Evolutionary conservation across 2,888 invertebrate genomes (phyloP), one percentile per base, ranked within the genome.

Genomic region (Sphaerophoria rueppellii): DNA sequence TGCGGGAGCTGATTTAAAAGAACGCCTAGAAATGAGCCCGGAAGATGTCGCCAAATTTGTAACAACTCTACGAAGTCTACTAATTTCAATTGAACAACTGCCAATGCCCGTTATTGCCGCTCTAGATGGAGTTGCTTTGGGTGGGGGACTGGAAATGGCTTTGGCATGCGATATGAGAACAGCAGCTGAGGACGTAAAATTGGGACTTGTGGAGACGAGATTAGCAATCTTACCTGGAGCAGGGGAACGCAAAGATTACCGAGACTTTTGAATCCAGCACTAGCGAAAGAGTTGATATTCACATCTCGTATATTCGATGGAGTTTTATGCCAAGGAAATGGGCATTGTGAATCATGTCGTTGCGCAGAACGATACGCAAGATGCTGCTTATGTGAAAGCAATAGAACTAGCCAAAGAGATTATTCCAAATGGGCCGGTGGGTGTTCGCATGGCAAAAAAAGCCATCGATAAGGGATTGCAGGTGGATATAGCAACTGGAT

Each of bases 221-320:
- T 79, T 91, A 92, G 98, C 91, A 14, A 89, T 93, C 50, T 97
- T 99, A 87, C 99, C 99, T 0, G 98, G 96, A 7, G 92, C 97
- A 52, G 99, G 99, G 99, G 99, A 32, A 99, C 99, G 0, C 99
- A 99, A 92, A 93, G 98, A 91, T 92, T 99, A 58, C 96, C 99
- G 0, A 93, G 99, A 87, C 93, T 97, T 54, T 93, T 99, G 7
- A 97, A 96, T 70, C 93, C 95, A 0, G 94, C 98, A 3, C 91
- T 96, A 79, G 99, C 99, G 0, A 99, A 99, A 91, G 99, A 99
- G 91, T 92, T 99, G 0, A 98, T 99, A 87, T 98, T 95, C 88
- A 98, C 98, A 0, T 96, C 95, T 0, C 94, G 96, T 88, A 93
- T 98, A 57, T 91, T 99, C 3, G 94, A 94, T 90, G 99, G 98